phyloP scores from a whole-genome alignment of 2,797 vertebrate genomes.

The Cyprinodon diabolis region DNA sequence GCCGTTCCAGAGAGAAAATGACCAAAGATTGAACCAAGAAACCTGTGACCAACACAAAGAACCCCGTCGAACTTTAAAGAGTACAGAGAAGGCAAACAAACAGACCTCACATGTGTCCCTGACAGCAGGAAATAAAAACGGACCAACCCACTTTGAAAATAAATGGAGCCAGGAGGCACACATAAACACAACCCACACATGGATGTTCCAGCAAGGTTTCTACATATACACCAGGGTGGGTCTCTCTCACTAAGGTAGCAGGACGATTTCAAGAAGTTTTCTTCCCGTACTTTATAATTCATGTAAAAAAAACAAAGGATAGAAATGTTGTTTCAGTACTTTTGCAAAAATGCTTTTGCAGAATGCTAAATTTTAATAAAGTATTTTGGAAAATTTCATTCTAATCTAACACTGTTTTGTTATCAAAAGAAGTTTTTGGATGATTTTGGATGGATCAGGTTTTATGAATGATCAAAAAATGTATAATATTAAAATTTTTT shows the following conservation, averaged over 20 bases:
- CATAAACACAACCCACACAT: conserved; percentile 60
- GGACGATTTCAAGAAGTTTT: too few species aligned
- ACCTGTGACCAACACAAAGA: conserved; percentile 36
- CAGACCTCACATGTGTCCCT: conserved; percentile 64
- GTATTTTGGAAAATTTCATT: neutral
- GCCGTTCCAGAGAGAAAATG: conserved; percentile 26
- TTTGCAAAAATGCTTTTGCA: neutral
- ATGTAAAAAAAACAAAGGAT: neutral
- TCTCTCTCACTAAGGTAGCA: neutral
- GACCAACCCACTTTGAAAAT: conserved; percentile 72
- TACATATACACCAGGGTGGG: conserved; percentile 38
- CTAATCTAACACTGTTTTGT: neutral
- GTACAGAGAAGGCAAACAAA: conserved; percentile 73
- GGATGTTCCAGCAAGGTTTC: conserved; percentile 34
- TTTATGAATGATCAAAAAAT: too few species aligned
- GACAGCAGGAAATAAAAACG: conserved; percentile 68
- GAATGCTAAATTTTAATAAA: neutral
- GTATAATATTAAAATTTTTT: too few species aligned
- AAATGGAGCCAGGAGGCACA: conserved; percentile 67
- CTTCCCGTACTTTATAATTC: neutral
- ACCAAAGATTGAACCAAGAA: conserved; percentile 48
- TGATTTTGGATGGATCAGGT: too few species aligned
- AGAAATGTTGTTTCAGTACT: neutral
- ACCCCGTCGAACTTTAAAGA: conserved; percentile 44
- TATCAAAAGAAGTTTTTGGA: neutral